These are phyloP conservation scores for Apistogramma diplotaenia DNA, from an alignment of 2,113 vertebrate genomes.

Conservation along the genomic window DNA sequence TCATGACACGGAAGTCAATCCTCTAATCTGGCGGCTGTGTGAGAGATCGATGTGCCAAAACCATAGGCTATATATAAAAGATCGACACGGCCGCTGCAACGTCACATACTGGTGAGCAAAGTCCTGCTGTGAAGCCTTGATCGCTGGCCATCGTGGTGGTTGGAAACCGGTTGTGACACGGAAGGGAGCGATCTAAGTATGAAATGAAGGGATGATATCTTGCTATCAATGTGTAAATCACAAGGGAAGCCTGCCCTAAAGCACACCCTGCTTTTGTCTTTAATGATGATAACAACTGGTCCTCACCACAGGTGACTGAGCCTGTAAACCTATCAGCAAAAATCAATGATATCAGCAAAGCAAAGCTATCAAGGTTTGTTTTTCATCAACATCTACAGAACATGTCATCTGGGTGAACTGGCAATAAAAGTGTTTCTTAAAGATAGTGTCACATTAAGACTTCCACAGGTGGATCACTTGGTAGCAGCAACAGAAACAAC, in stretches of 20 bases:
- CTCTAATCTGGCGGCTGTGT: too few relatives aligned
- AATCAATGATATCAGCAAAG: too few relatives aligned
- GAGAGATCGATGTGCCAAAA: too few relatives aligned
- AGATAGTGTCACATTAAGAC: background rate
- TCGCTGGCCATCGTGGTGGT: background rate
- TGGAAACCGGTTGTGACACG: background rate
- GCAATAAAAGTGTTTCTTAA: background rate
- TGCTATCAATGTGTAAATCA: background rate
- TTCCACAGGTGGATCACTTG: background rate
- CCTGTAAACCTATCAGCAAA: background rate
- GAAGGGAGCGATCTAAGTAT: background rate
- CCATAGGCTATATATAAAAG: too few relatives aligned
- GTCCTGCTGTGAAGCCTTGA: background rate
- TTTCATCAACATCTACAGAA: accelerated
- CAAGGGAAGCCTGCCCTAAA: background rate
- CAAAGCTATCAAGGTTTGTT: background rate
- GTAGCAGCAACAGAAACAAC: background rate
- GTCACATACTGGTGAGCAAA: too few relatives aligned
- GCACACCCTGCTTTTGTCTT: background rate
- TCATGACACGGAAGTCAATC: too few relatives aligned
- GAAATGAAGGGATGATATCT: background rate
- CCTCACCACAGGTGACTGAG: background rate
- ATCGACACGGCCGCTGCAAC: too few relatives aligned
- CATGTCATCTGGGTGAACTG: background rate
- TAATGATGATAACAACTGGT: background rate